Evolutionary conservation across 2,113 vertebrate species (phyloP), one percentile per base, ranked within the genome.

Genomic region (Antechinus stuartii): DNA sequence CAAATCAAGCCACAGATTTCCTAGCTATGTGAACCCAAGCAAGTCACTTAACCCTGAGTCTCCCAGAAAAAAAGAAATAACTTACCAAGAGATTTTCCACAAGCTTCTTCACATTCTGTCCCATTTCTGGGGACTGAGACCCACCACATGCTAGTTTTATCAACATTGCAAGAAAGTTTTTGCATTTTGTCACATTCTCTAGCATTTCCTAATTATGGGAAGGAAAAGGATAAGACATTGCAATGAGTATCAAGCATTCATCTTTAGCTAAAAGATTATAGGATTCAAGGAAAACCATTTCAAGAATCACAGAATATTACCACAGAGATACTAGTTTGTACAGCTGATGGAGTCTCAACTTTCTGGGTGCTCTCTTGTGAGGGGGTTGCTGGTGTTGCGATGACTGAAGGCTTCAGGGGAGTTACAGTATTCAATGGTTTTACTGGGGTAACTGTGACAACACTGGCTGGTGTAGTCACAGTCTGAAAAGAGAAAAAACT

Each of bases 121-220:
- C 99, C 99, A 99, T 99, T 98, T 99, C 98, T 68, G 98, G 97
- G 8, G 99, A 99, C 93, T 99, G 99, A 95, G 99, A 98, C 96
- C 99, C 99, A 97, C 99, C 99, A 54, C 99, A 99, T 0, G 99
- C 99, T 96, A 99, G 98, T 97, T 99, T 99, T 98, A 99, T 99
- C 97, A 99, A 98, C 0, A 99, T 99, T 95, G 99, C 99, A 96
- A 99, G 99, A 96, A 99, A 99, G 98, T 99, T 99, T 98, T 99
- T 99, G 98, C 99, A 99, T 98, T 99, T 99, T 98, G 99, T 99
- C 96, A 99, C 99, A 97, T 99, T 99, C 98, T 99, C 99, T 96
- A 99, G 94, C 57, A 99, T 99, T 90, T 99, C 98, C 99, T 99
- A 95, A 89, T 0, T 91, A 3, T 0, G 14, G 50, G 50, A 98